A percentile compares a stretch with the other conserved stretches of the same genome.
These are phyloP conservation scores for Myodes glareolus DNA, from an alignment of 2,113 vertebrate genomes.

Conservation along the genomic window DNA sequence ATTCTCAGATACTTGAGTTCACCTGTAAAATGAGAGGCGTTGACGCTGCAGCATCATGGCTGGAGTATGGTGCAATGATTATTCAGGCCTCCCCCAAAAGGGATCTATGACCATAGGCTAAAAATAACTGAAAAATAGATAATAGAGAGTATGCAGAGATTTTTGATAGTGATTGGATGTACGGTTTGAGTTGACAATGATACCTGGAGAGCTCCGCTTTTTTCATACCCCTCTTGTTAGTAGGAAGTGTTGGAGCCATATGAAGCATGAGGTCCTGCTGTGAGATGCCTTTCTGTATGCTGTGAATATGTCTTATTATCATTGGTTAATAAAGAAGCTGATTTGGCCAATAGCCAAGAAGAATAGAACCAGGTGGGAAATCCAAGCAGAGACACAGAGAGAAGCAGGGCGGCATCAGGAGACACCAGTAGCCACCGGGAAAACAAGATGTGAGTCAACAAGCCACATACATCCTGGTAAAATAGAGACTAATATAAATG, in stretches of 20 bases:
- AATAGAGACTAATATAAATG: too few relatives aligned
- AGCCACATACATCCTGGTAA: too few relatives aligned
- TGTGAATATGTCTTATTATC: too few relatives aligned
- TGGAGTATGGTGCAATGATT: not conserved
- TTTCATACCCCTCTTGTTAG: not conserved
- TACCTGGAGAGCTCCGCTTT: not conserved
- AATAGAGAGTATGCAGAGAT: not conserved
- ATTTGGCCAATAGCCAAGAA: too few relatives aligned
- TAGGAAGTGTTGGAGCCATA: not conserved
- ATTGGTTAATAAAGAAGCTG: too few relatives aligned
- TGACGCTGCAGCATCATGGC: not conserved
- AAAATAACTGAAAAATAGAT: not conserved
- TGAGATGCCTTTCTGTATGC: too few relatives aligned
- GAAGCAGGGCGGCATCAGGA: too few relatives aligned
- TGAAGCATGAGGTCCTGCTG: not conserved
- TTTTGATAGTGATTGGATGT: not conserved
- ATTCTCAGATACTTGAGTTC: slow-evolving; percentile 12
- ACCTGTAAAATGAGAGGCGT: not conserved
- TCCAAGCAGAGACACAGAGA: too few relatives aligned
- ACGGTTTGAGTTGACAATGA: not conserved
- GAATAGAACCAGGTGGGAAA: too few relatives aligned
- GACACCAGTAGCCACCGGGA: too few relatives aligned
- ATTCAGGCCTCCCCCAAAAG: not conserved
- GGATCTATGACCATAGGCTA: not conserved
- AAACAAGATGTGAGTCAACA: too few relatives aligned